Conservation (phyloP, 2,797 vertebrate genomes). For the Neosilurus mollespiculum region DNA sequence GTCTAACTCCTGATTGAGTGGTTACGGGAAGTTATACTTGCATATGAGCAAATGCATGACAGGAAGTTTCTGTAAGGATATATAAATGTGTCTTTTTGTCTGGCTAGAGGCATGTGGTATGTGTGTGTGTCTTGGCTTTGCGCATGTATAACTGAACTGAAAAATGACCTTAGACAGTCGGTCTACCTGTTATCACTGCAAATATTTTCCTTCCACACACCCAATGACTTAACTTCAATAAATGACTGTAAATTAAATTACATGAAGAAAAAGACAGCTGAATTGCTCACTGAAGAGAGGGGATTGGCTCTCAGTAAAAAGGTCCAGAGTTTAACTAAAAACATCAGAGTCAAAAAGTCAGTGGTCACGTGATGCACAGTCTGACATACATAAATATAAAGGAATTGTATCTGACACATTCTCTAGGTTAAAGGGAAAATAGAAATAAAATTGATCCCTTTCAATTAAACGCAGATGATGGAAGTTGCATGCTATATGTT, state of each 20-base stretch:
- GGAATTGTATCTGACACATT: not conserved
- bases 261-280: constrained; percentile 65
- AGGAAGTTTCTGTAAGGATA: constrained; percentile 24
- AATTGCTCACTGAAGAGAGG: constrained; percentile 53
- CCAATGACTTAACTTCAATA: constrained; percentile 72
- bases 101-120: constrained; percentile 54
- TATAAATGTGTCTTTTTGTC: constrained; percentile 50
- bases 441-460: not conserved
- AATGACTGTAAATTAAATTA: constrained; percentile 77
- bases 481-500: not conserved
- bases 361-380: constrained; percentile 30
- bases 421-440: not conserved
- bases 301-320: constrained; percentile 41
- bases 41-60: constrained; percentile 11
- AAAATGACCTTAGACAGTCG: constrained; percentile 69
- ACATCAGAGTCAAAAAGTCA: constrained; percentile 26
- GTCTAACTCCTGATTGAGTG: not conserved
- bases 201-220: constrained; percentile 80
- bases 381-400: not conserved
- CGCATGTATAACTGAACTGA: constrained; percentile 65
- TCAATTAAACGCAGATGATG: constrained; percentile 9
- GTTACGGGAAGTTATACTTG: constrained; percentile 7
- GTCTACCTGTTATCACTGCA: constrained; percentile 79
- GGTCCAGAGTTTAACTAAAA: constrained; percentile 19
- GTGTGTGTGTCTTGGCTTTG: constrained; percentile 65